phyloP scores from a whole-genome alignment of 2,113 vertebrate genomes.

The Orthonyx spaldingii region DNA sequence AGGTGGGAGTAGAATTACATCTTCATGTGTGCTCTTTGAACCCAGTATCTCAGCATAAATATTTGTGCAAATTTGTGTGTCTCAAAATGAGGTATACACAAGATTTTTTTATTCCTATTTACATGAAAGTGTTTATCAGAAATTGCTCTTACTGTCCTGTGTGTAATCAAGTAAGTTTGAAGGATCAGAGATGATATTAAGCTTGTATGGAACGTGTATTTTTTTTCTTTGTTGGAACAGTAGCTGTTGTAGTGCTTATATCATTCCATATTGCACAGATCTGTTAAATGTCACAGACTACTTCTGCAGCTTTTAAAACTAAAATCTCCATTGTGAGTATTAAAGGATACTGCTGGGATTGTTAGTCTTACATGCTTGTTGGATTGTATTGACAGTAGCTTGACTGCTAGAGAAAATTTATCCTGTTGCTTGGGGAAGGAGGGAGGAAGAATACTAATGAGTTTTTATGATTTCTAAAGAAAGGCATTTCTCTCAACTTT shows the following conservation, averaged over 20 bases:
- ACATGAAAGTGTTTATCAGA: not conserved
- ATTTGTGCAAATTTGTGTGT: not conserved
- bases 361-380: not conserved
- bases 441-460: not conserved
- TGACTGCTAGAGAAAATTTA: not conserved
- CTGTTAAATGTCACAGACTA: not conserved
- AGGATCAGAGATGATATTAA: not conserved
- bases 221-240: not conserved
- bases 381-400: not conserved
- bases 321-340: not conserved
- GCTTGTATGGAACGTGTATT: not conserved
- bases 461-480: not conserved
- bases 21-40: not conserved
- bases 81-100: not conserved
- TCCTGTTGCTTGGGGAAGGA: not conserved
- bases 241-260: not conserved
- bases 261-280: not conserved
- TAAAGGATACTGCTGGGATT: not conserved
- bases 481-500: not conserved
- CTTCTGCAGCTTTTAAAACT: not conserved
- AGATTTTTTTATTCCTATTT: not conserved
- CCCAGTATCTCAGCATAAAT: not conserved
- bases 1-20: not conserved
- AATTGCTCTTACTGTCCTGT: not conserved
- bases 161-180: not conserved